Conservation (phyloP, 2,888 invertebrate species). For the Petrophora chlorosata region DNA sequence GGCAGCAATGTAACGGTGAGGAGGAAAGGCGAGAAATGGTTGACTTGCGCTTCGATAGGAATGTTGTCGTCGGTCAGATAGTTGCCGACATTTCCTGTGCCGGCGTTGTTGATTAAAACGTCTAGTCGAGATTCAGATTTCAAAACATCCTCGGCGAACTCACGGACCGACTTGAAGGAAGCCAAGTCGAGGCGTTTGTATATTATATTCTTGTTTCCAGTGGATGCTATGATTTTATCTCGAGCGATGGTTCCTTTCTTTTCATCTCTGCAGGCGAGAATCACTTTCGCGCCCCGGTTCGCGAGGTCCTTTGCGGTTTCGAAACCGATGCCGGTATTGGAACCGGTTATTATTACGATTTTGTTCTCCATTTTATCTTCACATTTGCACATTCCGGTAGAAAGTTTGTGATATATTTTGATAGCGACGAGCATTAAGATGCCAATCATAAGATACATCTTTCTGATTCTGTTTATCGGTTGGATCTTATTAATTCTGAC, state of each 20-base stretch:
- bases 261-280: conserved; percentile 78
- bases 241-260: conserved; percentile 48
- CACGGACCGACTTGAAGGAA: conserved; percentile 88
- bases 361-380: conserved; percentile 45
- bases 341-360: conserved; percentile 62
- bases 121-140: conserved; percentile 87
- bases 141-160: conserved; percentile 90
- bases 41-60: conserved; percentile 93
- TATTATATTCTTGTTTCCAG: conserved; percentile 86
- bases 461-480: too few relatives aligned
- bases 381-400: conserved; percentile 40
- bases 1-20: conserved; percentile 92
- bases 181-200: conserved; percentile 88
- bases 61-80: conserved; percentile 90
- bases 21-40: conserved; percentile 95
- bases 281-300: conserved; percentile 75
- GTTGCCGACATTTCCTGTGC: conserved; percentile 86
- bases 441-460: conserved; percentile 33
- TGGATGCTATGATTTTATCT: conserved; percentile 85
- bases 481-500: too few relatives aligned
- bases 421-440: conserved; percentile 27
- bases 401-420: conserved; percentile 40
- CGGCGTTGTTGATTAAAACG: conserved; percentile 93
- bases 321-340: conserved; percentile 60
- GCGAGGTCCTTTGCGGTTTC: conserved; percentile 66